Evolutionary conservation across 1,140 invertebrate genomes (phyloP), one percentile per base, ranked within the genome.

Genomic region (Drosophila lini): DNA sequence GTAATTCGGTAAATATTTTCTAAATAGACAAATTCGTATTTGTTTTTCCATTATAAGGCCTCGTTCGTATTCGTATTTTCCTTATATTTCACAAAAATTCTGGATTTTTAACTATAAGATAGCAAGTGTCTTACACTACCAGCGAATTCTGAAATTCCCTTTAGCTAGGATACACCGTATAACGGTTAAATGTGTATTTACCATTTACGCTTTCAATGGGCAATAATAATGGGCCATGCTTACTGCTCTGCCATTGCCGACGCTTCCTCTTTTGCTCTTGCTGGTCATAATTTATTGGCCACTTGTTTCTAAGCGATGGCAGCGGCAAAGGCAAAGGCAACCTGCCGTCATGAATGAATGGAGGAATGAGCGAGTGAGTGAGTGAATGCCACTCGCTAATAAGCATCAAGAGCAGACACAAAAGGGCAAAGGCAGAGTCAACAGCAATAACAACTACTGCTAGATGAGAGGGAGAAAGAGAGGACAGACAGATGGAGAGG

Each of bases 351-450:
- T 84, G 81, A 80, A 84, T 80, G 67, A 80, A 78, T 57, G 53
- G 41, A 58, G 60, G 19, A 67, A 56, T 69, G 58, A 79, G 45
- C 57, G 36, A 69, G 38, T 62, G 59, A 77, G 64, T 78, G 56
- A 78, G 52, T 85, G 81, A 85, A 79, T 85, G 82, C 74, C 81
- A 85, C 82, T 85, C 82, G 81, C 82, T 85, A 85, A 85, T 85
- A 88, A 83, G 84, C 83, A 80, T 88, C 83, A 86, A 86, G 78
- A 86, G 79, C 81, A 86, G 83, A 88, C 83, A 88, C 83, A 88
- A 86, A 86, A 86, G 83, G 83, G 83, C 83, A 88, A 75, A 78
- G 67, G 74, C 74, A 63, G 55, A 59, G 60, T 63, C 61, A 63
- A 63, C 56, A 77, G 36, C 63, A 57, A 57, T 53, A 63, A 47